A percentile compares a stretch with the other conserved stretches of the same genome.
phyloP scores from a whole-genome alignment of 2,113 vertebrate genomes.

The human region GRCh38 chr3:69519001-69519500 shows the following conservation, averaged over 20 bases:
- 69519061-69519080: background rate
- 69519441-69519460: background rate
- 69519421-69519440: background rate
- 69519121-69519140: background rate
- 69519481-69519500: background rate
- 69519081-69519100: background rate
- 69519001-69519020: background rate
- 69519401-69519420: background rate
- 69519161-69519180: background rate
- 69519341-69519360: background rate
- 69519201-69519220: background rate
- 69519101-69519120: background rate
- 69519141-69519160: background rate
- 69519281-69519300: background rate
- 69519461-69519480: background rate
- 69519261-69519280: background rate
- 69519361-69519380: background rate
- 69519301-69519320: too few species aligned
- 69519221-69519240: background rate
- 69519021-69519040: background rate
- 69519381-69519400: background rate
- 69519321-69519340: background rate
- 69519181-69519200: background rate
- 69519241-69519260: background rate
- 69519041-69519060: background rate